These are phyloP conservation scores for Halocaridina rubra DNA, from an alignment of 2,888 invertebrate species.

Conservation along the genomic window DNA sequence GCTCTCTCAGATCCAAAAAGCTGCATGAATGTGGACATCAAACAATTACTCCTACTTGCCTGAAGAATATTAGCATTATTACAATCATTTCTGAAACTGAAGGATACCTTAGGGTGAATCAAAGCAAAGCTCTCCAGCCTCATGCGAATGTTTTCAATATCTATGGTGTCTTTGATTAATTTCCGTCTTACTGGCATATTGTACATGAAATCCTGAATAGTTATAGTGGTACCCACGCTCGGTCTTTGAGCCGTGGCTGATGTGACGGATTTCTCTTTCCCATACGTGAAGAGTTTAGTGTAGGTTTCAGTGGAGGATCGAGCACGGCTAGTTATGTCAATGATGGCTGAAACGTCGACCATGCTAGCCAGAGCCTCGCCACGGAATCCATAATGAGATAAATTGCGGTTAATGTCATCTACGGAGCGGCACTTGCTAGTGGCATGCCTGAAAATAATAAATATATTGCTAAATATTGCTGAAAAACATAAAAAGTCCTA, in stretches of 20 bases:
- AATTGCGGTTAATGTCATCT: constrained; percentile 71
- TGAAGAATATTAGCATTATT: constrained; percentile 74
- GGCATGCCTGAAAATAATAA: constrained; percentile 71
- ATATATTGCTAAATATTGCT: no score
- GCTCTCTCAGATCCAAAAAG: constrained; percentile 70
- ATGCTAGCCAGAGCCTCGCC: constrained; percentile 79
- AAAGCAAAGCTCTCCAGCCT: constrained; percentile 76
- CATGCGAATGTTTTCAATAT: constrained; percentile 74
- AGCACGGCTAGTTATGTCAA: constrained; percentile 75
- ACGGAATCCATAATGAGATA: constrained; percentile 76
- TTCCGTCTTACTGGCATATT: constrained; percentile 76
- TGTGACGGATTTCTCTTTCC: constrained; percentile 69
- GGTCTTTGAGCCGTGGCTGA: constrained; percentile 71
- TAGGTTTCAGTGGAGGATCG: constrained; percentile 71
- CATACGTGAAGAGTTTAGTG: constrained; percentile 73
- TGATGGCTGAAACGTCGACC: constrained; percentile 72
- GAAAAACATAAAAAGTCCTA: no score
- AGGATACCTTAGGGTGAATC: constrained; percentile 75
- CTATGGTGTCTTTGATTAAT: constrained; percentile 71
- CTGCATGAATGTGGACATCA: constrained; percentile 72
- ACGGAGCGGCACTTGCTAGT: constrained; percentile 76
- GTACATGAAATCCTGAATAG: constrained; percentile 76
- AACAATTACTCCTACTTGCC: constrained; percentile 73
- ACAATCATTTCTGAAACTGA: constrained; percentile 78
- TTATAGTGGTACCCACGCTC: constrained; percentile 79